Conservation (phyloP, 1,140 invertebrate genomes). For the Lasaia peninsularis region DNA sequence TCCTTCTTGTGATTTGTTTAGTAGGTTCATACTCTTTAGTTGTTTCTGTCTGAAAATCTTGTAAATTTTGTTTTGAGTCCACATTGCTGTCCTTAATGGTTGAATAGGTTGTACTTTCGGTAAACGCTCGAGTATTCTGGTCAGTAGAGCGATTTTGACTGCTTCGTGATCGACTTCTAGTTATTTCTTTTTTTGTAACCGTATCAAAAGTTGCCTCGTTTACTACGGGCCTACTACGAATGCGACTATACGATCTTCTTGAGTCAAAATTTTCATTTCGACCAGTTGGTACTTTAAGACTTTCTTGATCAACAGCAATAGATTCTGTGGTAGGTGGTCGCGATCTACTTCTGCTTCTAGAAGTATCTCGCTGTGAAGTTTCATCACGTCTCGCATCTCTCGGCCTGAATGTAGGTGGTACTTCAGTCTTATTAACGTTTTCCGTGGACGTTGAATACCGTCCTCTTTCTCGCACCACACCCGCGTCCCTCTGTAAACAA, state of each 20-base stretch:
- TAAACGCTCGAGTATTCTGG: slow-evolving; percentile 20
- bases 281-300: slow-evolving; percentile 29
- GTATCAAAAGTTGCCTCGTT: slow-evolving; percentile 39
- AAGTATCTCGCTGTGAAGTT: slow-evolving; percentile 30
- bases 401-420: slow-evolving; percentile 43
- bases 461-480: slow-evolving; percentile 43
- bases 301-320: slow-evolving; percentile 26
- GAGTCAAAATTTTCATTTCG: slow-evolving; percentile 57
- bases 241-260: slow-evolving; percentile 50
- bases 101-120: slow-evolving; percentile 16
- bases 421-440: slow-evolving; percentile 32
- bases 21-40: slow-evolving; percentile 9
- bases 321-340: slow-evolving; percentile 21
- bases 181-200: slow-evolving; percentile 33
- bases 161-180: slow-evolving; percentile 39
- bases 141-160: slow-evolving; percentile 28
- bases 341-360: slow-evolving; percentile 43
- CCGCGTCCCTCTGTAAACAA: slow-evolving; percentile 44
- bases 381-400: slow-evolving; percentile 48
- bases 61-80: not conserved
- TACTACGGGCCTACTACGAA: slow-evolving; percentile 39
- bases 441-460: slow-evolving; percentile 38
- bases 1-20: slow-evolving; percentile 51
- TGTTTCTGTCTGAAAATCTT: not conserved
- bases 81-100: slow-evolving; percentile 12